Base-by-base conservation (phyloP, 2,113 vertebrate species). In the Semnopithecus entellus region DNA sequence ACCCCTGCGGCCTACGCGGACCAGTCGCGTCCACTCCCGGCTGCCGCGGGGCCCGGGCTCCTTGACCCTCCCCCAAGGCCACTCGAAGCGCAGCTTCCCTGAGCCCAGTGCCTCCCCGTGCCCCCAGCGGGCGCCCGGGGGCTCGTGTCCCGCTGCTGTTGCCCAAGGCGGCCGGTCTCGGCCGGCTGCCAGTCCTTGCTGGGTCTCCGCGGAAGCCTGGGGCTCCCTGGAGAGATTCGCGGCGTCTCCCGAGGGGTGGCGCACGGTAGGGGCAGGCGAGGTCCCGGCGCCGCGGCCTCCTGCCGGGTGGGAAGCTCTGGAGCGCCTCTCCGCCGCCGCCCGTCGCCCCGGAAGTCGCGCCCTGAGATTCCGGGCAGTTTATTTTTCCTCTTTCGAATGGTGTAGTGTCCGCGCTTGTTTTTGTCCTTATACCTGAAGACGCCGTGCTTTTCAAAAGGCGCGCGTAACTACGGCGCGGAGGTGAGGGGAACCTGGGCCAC, bases 21-120 rank as follows among this genome's bases (percentile, higher is more conserved):
- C 32, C 8, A 32, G 43, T 30, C 38, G 13, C 17, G 0, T 27
- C 2, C 5, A 38, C 68, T 22, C n/a, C 6, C 12, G 18, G 10
- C 13, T 6, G 2, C 83, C 3, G 50, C 8, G 0, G 11, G 48
- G 30, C 45, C 55, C 72, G 8, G 48, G 35, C 59, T 81, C 22
- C 35, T 0, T 0, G 3, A 14, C 7, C 23, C 40, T 57, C 48
- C n/a, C 43, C 66, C 27, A 3, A 30, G 8, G 38, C 86, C n/a
- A 3, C 40, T 13, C 0, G 2, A 48, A 1, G 9, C n/a, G 13
- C 38, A 0, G 55, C 3, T 10, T 3, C 5, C n/a, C 0, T 8
- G 76, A 45, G 9, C 32, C 45, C 3, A 5, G n/a, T 0, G 50
- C 22, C 7, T 10, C 40, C 16, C 5, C 2, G 8, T 8, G 75